Conservation (phyloP, 2,113 vertebrate genomes). For the Catharus bicknelli region DNA sequence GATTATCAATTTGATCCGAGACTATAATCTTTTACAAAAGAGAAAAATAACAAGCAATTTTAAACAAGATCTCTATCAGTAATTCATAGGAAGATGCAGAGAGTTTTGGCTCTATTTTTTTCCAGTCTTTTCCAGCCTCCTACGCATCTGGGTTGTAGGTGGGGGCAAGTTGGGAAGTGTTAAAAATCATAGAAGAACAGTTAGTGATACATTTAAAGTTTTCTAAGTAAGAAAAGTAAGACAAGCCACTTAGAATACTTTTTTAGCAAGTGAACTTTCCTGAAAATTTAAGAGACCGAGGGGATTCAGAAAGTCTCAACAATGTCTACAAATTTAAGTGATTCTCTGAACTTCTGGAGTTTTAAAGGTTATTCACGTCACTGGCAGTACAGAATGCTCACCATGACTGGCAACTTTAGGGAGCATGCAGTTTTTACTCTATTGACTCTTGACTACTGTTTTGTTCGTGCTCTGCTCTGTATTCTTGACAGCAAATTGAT, state of each 20-base stretch:
- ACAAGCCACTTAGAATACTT: background rate
- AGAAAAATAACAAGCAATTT: background rate
- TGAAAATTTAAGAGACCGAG: background rate
- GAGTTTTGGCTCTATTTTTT: constrained; percentile 8
- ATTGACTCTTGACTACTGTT: constrained; percentile 66
- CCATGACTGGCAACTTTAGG: background rate
- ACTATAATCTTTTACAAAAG: background rate
- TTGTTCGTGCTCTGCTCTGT: constrained; percentile 40
- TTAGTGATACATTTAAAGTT: background rate
- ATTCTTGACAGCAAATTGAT: constrained; percentile 72
- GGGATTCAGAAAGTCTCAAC: background rate
- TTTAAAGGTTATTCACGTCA: background rate
- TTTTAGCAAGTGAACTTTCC: background rate
- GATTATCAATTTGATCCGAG: background rate
- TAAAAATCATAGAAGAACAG: constrained; percentile 18
- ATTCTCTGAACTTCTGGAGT: background rate
- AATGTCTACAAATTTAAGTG: background rate
- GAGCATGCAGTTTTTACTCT: constrained; percentile 49
- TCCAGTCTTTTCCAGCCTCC: constrained; percentile 32
- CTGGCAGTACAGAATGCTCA: background rate
- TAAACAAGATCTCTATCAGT: background rate
- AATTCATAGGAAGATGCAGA: background rate
- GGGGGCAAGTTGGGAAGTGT: constrained; percentile 8
- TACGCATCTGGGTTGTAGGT: constrained; percentile 12
- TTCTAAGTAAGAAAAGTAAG: background rate